Conservation (phyloP, 2,113 vertebrate genomes). For the Otocyon megalotis region DNA sequence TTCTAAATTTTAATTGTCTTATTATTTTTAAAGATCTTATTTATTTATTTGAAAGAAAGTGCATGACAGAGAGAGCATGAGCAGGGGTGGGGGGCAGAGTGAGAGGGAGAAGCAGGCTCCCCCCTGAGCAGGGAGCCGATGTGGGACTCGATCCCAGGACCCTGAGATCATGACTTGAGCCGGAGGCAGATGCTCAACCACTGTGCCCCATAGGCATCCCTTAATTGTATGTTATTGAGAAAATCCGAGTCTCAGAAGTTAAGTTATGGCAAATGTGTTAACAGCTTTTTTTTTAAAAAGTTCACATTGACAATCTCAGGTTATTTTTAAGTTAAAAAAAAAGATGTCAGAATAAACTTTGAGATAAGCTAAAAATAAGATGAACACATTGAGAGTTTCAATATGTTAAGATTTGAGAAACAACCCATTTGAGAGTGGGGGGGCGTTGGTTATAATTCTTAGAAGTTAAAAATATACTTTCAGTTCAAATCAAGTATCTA, state of each 20-base stretch:
- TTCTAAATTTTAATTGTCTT: background rate
- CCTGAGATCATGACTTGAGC: too few relatives aligned
- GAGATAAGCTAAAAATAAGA: constrained; percentile 42
- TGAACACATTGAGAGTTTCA: background rate
- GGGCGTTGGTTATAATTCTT: background rate
- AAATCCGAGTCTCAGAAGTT: constrained; percentile 23
- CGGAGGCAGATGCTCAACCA: too few relatives aligned
- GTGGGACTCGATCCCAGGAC: too few relatives aligned
- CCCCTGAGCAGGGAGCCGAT: too few relatives aligned
- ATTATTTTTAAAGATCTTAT: too few relatives aligned
- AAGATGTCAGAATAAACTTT: constrained; percentile 44
- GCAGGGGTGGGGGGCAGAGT: too few relatives aligned
- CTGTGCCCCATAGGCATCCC: too few relatives aligned
- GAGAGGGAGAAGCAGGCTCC: too few relatives aligned
- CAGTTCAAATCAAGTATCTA: background rate
- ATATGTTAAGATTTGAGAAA: constrained; percentile 18
- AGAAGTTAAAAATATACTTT: constrained; percentile 23
- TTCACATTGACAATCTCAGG: background rate
- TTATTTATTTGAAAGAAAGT: too few relatives aligned
- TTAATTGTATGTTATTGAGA: background rate
- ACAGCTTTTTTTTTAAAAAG: background rate
- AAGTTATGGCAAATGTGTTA: constrained; percentile 12
- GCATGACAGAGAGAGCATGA: too few relatives aligned
- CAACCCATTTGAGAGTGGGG: background rate
- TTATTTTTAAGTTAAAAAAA: constrained; percentile 60